Conservation (phyloP, 2,888 invertebrate genomes). For the Lordiphosa andalusiaca region DNA sequence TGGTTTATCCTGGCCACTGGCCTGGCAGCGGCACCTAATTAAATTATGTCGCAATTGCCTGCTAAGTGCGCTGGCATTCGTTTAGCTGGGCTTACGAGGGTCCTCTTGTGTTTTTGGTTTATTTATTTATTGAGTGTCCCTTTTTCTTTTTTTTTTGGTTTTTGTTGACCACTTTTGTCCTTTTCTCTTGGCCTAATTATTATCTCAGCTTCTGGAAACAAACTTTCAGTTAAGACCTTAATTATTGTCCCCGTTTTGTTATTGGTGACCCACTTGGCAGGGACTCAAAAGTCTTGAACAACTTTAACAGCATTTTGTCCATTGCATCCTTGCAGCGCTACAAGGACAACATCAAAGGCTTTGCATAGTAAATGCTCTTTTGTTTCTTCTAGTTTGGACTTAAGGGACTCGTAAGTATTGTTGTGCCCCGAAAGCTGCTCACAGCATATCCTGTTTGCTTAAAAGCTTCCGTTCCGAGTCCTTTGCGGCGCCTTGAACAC, state of each 20-base stretch:
- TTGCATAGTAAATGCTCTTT: conserved; percentile 69
- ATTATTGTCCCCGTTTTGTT: conserved; percentile 50
- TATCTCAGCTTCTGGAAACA: conserved; percentile 45
- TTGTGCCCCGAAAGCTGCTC: conserved; percentile 58
- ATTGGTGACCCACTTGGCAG: conserved; percentile 63
- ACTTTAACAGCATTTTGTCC: conserved; percentile 40
- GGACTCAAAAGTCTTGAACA: conserved; percentile 28
- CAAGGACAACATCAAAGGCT: conserved; percentile 72
- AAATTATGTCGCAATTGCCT: conserved; percentile 72
- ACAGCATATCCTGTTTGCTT: conserved; percentile 70
- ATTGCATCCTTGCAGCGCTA: conserved; percentile 18
- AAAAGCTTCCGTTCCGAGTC: conserved; percentile 63
- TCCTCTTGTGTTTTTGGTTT: conserved; percentile 31
- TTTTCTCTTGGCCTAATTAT: conserved; percentile 54
- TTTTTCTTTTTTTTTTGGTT: conserved; percentile 29
- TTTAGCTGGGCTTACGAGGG: conserved; percentile 41
- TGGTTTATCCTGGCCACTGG: conserved; percentile 28
- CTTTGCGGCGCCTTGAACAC: conserved; percentile 38
- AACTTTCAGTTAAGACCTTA: conserved; percentile 47
- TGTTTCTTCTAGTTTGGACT: conserved; percentile 47
- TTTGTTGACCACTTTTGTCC: conserved; percentile 46
- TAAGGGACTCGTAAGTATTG: conserved; percentile 47
- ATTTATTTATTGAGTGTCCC: conserved; percentile 53
- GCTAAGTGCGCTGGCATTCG: conserved; percentile 67
- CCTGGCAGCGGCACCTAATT: conserved; percentile 51